phyloP scores from a whole-genome alignment of 92 coral and sea anemone species.

The Montipora capitata region DNA sequence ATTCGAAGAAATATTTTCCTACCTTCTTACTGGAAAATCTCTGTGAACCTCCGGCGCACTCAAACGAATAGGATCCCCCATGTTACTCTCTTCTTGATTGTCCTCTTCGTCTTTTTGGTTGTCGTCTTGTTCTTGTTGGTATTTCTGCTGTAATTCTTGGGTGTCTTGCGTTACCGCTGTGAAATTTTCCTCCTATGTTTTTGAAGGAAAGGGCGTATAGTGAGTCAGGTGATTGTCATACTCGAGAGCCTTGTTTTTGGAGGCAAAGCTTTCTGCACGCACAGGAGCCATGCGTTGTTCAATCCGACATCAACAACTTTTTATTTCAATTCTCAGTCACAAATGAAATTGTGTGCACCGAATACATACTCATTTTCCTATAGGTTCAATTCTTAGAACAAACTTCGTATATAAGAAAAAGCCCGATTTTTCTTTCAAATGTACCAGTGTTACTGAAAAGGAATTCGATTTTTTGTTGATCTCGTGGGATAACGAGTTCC shows the following conservation, averaged over 20 bases:
- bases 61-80: slow-evolving; percentile 44
- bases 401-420: too few species aligned
- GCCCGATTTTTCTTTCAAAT: too few species aligned
- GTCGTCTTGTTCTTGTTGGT: slow-evolving; percentile 8
- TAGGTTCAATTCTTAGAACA: too few species aligned
- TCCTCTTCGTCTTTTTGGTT: slow-evolving; percentile 3
- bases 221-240: not conserved
- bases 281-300: too few species aligned
- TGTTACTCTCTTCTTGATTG: slow-evolving; percentile 23
- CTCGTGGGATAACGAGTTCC: too few species aligned
- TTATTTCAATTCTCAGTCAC: too few species aligned
- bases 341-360: too few species aligned
- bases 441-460: too few species aligned
- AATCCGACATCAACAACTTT: too few species aligned
- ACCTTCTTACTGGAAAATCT: slow-evolving; percentile 51
- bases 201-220: not conserved
- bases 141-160: not conserved
- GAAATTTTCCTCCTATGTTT: not conserved
- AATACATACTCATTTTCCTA: too few species aligned
- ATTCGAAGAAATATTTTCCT: not conserved
- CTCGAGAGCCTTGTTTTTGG: not conserved
- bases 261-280: too few species aligned
- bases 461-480: too few species aligned
- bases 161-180: not conserved
- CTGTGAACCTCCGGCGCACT: slow-evolving; percentile 37